phyloP scores from a whole-genome alignment of 2,888 invertebrate genomes.

The Drepanosiphum platanoidis region DNA sequence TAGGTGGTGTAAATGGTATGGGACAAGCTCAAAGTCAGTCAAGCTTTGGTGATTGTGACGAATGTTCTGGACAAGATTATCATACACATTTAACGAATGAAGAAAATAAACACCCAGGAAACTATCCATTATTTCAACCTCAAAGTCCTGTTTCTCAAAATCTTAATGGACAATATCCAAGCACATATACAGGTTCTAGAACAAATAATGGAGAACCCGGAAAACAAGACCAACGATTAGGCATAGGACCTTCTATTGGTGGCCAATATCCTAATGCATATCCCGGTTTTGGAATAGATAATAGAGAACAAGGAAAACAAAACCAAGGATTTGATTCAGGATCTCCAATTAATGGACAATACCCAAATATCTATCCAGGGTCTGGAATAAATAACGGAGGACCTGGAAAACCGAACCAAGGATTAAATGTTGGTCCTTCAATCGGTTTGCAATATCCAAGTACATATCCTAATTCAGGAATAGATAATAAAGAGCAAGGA shows the following conservation, averaged over 20 bases:
- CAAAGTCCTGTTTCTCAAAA: not conserved
- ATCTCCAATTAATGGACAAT: not conserved
- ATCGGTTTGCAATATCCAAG: not conserved
- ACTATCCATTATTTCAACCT: not conserved
- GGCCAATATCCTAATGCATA: not conserved
- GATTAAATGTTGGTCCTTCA: not conserved
- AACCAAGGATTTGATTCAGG: not conserved
- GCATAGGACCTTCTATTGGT: not conserved
- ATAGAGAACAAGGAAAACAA: not conserved
- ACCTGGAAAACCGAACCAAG: not conserved
- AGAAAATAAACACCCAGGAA: not conserved
- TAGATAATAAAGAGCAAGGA: not conserved
- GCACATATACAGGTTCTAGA: not conserved
- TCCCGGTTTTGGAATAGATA: not conserved
- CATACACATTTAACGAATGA: conserved; percentile 10
- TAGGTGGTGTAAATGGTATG: conserved; percentile 85
- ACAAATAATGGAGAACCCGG: conserved; percentile 6
- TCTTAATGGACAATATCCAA: not conserved
- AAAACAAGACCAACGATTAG: conserved; percentile 22
- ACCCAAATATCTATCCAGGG: not conserved
- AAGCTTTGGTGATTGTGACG: conserved; percentile 76
- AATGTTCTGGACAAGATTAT: conserved; percentile 68
- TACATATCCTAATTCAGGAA: not conserved
- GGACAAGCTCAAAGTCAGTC: conserved; percentile 90
- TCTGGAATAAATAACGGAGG: not conserved